Conservation (phyloP, 1,140 invertebrate species). For the Phymorhynchus buccinoides region DNA sequence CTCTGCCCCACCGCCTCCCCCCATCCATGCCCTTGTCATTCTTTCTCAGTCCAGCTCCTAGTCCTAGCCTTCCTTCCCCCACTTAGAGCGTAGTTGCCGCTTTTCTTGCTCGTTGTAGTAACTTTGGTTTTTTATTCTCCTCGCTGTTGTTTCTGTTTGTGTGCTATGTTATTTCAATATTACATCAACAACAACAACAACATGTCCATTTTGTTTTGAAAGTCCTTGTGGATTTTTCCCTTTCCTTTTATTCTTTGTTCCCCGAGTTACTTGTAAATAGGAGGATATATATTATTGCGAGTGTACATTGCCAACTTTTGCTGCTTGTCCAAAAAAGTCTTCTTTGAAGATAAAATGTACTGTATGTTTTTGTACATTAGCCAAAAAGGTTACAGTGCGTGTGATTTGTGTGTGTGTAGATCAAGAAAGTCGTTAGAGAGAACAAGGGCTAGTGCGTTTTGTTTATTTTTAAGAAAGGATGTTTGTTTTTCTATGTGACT, state of each 20-base stretch:
- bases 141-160: slow-evolving; percentile 10
- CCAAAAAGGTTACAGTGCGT: not conserved
- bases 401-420: too few relatives aligned
- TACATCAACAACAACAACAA: too few relatives aligned
- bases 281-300: slow-evolving; percentile 3
- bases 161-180: too few relatives aligned
- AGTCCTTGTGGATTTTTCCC: too few relatives aligned
- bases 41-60: too few relatives aligned
- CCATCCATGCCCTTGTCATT: not conserved
- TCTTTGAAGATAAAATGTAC: not conserved
- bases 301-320: not conserved
- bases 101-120: slow-evolving; percentile 1
- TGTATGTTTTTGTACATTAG: not conserved
- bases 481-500: too few relatives aligned
- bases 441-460: too few relatives aligned
- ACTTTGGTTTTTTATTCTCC: slow-evolving; percentile 14
- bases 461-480: too few relatives aligned
- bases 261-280: not conserved
- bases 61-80: too few relatives aligned
- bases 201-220: not conserved
- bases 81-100: not conserved
- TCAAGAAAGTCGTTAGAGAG: too few relatives aligned
- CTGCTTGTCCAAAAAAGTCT: not conserved
- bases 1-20: not conserved
- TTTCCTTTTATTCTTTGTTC: too few relatives aligned